Conservation (phyloP, 2,113 vertebrate species). For the Alosa alosa region DNA sequence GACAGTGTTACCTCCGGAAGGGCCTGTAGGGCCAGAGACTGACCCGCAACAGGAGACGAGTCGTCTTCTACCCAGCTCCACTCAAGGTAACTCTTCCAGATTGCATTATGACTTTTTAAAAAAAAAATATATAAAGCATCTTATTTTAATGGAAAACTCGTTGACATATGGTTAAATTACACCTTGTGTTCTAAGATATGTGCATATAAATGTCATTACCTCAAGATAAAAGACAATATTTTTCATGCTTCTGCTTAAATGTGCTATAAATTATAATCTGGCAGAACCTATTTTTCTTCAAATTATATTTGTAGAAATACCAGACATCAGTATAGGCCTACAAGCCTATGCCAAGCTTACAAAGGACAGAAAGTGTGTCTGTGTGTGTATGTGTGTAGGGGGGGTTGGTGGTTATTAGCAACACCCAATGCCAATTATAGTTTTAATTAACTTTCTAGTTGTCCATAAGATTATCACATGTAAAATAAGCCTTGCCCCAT, state of each 20-base stretch:
- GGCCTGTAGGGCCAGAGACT: slow-evolving; percentile 78
- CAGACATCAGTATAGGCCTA: not conserved
- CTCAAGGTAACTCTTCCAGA: slow-evolving; percentile 74
- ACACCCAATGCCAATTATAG: slow-evolving; percentile 77
- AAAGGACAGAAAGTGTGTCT: not conserved
- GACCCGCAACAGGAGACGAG: slow-evolving; percentile 71
- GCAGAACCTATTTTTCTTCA: slow-evolving; percentile 10
- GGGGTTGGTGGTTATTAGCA: slow-evolving; percentile 65
- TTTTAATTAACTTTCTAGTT: slow-evolving; percentile 82
- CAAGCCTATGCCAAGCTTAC: not conserved
- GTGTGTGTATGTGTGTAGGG: not conserved
- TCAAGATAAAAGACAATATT: not conserved
- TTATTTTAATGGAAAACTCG: not conserved
- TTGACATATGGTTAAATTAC: not conserved
- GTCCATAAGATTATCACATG: slow-evolving; percentile 75
- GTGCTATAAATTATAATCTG: slow-evolving; percentile 15
- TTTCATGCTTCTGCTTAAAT: not conserved
- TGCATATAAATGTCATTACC: slow-evolving; percentile 12
- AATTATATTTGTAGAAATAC: slow-evolving; percentile 39
- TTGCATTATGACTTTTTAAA: not conserved
- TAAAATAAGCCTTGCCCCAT: slow-evolving; percentile 72
- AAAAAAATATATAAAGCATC: not conserved
- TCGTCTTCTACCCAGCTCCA: slow-evolving; percentile 67
- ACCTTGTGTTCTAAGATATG: not conserved
- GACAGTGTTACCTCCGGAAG: slow-evolving; percentile 76